Conservation (phyloP, 1,140 invertebrate species). For the Calosoma granatense region DNA sequence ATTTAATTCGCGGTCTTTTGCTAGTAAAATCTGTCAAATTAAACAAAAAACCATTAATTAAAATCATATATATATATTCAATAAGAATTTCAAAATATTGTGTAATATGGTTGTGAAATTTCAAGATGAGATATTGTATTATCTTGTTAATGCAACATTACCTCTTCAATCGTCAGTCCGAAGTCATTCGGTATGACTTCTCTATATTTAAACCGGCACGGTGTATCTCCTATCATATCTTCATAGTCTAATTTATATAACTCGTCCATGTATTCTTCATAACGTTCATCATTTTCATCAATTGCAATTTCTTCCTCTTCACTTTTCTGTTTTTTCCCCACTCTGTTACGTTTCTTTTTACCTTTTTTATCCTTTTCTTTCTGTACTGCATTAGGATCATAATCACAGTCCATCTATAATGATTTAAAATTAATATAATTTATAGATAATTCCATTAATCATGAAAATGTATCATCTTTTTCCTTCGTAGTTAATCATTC, state of each 20-base stretch:
- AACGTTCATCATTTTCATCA: constrained; percentile 68
- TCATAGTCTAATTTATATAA: constrained; percentile 93
- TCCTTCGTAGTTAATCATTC: too few relatives aligned
- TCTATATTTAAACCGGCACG: constrained; percentile 89
- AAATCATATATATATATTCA: neutral
- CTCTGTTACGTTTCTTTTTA: constrained; percentile 48
- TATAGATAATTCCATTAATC: too few relatives aligned
- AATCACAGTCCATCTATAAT: constrained; percentile 79
- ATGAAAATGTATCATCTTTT: too few relatives aligned
- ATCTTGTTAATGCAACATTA: constrained; percentile 30
- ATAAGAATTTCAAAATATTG: constrained; percentile 10
- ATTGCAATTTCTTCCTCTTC: constrained; percentile 53
- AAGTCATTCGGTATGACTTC: constrained; percentile 82
- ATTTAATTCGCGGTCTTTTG: constrained; percentile 89
- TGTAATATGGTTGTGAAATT: constrained; percentile 9
- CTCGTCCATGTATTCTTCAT: constrained; percentile 85
- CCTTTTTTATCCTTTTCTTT: constrained; percentile 45
- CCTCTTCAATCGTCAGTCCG: constrained; percentile 85
- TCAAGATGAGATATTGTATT: neutral
- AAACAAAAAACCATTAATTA: constrained; percentile 8
- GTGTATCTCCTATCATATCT: constrained; percentile 83
- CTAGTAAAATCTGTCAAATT: constrained; percentile 65
- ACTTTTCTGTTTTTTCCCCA: constrained; percentile 37
- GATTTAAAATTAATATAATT: too few relatives aligned
- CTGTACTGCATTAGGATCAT: constrained; percentile 45